Evolutionary conservation across 1,140 invertebrate species (phyloP), one percentile per base, ranked within the genome.

Genomic region (Zaprionus gabonicus): DNA sequence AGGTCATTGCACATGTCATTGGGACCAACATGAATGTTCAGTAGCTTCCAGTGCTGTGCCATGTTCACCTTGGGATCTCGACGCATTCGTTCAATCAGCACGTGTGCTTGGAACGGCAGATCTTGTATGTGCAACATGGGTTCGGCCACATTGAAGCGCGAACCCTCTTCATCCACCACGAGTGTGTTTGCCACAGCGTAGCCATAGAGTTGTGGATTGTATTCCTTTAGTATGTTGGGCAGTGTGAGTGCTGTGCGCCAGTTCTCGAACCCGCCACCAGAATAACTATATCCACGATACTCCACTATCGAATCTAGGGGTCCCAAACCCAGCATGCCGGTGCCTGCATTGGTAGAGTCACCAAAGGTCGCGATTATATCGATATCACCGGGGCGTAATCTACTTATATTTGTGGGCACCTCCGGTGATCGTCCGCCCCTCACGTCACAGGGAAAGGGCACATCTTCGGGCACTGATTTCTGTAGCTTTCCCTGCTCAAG

Each of bases 1-100:
- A 95, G 93, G 9, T 95, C 94, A 7, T 86, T 64, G 80, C 96
- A 97, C 58, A 97, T 94, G 78, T 97, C 95, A 83, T 97, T 97
- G 28, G 93, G 82, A 25, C 96, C 96, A 31, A 96, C 94, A 91
- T 96, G 94, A 2, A 96, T 77, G 4, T 94, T 95, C 17, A 96
- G 93, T 9, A 90, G 28, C 36, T 97, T 97, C 96, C 96, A 97
- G 80, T 95, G 93, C 7, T 93, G 93, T 25, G 94, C 76, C 2
- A 95, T 58, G 79, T 96, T 87, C 1, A 96, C 93, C 41, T 93
- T 92, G 4, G 93, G 91, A 86, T 96, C 94, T 1, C 76, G 92
- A 71, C 93, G 93, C 58, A 97, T 94, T 66, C 94, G 93, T 10
- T 94, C 92, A 1, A 96, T 88, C 4, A 97, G 76, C 46, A 93